A percentile compares a stretch with the other conserved stretches of the same genome.
phyloP scores from a whole-genome alignment of 2,888 invertebrate species.

The Drosophila kanekoi region DNA sequence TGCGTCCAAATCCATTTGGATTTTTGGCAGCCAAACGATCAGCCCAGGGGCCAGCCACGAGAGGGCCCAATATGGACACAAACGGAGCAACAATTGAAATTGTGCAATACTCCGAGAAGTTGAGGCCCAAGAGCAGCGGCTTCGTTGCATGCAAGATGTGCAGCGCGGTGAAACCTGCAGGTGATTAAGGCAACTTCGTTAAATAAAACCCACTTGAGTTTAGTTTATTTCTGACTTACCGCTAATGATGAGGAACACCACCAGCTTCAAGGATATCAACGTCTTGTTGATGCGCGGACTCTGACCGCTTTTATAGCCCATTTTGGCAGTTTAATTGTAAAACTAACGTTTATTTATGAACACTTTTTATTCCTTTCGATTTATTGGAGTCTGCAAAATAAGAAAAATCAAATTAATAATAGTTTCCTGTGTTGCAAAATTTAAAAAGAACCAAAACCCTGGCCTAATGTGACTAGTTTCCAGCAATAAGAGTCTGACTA shows the following conservation, averaged over 20 bases:
- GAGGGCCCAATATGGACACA: conserved; percentile 91
- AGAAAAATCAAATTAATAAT: not conserved
- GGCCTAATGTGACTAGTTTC: not conserved
- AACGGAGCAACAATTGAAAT: conserved; percentile 93
- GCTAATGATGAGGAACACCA: conserved; percentile 92
- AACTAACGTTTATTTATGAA: conserved; percentile 9
- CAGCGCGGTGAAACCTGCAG: conserved; percentile 91
- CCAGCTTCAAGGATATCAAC: conserved; percentile 91
- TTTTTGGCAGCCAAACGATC: conserved; percentile 86
- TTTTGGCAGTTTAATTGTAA: conserved; percentile 39
- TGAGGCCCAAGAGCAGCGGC: conserved; percentile 87
- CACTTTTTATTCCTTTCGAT: conserved; percentile 11
- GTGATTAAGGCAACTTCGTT: not conserved
- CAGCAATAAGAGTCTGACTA: not conserved
- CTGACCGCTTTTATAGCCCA: conserved; percentile 78
- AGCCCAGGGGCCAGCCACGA: conserved; percentile 91
- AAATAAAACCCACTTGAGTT: not conserved
- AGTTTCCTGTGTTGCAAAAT: conserved; percentile 8
- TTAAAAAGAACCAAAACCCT: not conserved
- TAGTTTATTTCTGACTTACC: conserved; percentile 85
- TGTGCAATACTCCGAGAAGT: conserved; percentile 90
- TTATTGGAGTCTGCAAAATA: conserved; percentile 14
- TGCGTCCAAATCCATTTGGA: conserved; percentile 86
- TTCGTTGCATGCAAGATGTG: conserved; percentile 92
- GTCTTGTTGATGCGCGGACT: conserved; percentile 88